Evolutionary conservation across 2,888 invertebrate species (phyloP).

Genomic region (Diarsia brunnea): DNA sequence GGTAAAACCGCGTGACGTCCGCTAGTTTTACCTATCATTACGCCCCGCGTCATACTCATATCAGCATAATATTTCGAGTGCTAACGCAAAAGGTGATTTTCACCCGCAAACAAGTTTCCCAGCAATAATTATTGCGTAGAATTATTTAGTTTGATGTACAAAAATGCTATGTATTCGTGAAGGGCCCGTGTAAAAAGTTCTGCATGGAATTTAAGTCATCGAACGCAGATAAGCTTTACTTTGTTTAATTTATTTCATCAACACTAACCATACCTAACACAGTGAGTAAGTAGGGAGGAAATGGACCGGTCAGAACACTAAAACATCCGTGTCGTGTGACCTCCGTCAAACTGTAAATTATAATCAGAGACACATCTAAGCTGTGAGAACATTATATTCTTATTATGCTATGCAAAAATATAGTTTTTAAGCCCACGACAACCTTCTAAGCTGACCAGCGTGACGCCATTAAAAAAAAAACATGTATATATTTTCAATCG

Average conservation of each 20-base stretch:
- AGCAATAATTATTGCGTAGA: too few relatives aligned
- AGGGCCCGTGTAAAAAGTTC: too few relatives aligned
- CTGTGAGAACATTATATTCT: background rate
- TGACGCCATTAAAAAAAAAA: background rate
- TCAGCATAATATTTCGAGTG: too few relatives aligned
- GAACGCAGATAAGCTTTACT: background rate
- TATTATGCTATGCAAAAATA: background rate
- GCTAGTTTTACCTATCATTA: too few relatives aligned
- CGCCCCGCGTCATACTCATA: too few relatives aligned
- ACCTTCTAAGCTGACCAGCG: too few relatives aligned
- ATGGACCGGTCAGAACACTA: background rate
- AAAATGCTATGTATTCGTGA: too few relatives aligned
- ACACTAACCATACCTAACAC: background rate
- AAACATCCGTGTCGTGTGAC: background rate
- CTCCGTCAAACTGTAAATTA: background rate
- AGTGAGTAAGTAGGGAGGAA: background rate
- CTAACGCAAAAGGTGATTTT: too few relatives aligned
- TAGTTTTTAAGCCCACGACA: too few relatives aligned
- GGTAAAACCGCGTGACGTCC: too few relatives aligned
- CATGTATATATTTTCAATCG: background rate
- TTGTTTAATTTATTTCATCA: background rate
- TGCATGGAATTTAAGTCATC: background rate
- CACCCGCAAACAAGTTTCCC: too few relatives aligned
- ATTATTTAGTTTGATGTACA: background rate
- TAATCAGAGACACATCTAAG: background rate